A percentile compares a stretch with the other conserved stretches of the same genome.
These are phyloP conservation scores for Brachyopa scutellaris DNA, from an alignment of 2,888 invertebrate genomes.

Conservation along the genomic window DNA sequence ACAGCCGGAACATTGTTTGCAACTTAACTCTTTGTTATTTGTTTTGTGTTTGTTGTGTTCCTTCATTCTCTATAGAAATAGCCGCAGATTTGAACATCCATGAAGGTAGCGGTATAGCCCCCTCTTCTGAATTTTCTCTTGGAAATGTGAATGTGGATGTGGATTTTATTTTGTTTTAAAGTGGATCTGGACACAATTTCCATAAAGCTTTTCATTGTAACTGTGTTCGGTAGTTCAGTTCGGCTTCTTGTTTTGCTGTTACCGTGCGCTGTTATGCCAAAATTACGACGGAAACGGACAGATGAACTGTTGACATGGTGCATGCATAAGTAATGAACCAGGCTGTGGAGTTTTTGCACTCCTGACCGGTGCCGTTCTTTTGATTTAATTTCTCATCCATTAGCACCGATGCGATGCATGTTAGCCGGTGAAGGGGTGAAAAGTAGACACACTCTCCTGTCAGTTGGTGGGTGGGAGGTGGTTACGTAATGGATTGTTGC, in stretches of 20 bases:
- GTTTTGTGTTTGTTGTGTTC: slow-evolving; percentile 15
- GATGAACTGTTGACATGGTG: slow-evolving; percentile 48
- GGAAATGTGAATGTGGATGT: slow-evolving; percentile 39
- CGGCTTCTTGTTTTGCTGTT: too few species aligned
- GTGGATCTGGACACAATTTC: slow-evolving; percentile 48
- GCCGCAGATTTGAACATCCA: slow-evolving; percentile 38
- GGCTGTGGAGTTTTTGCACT: slow-evolving; percentile 57
- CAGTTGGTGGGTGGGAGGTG: background rate
- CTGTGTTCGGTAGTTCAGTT: background rate
- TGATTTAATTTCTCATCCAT: slow-evolving; percentile 67
- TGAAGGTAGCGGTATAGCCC: background rate
- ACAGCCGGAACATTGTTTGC: slow-evolving; percentile 59
- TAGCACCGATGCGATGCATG: slow-evolving; percentile 49
- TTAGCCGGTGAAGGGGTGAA: background rate
- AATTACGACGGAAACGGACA: slow-evolving; percentile 4
- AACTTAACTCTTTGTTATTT: slow-evolving; percentile 37
- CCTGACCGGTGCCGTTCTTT: slow-evolving; percentile 60
- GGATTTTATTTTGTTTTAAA: slow-evolving; percentile 27
- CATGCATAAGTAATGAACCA: slow-evolving; percentile 64
- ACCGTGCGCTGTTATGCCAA: background rate
- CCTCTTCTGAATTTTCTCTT: background rate
- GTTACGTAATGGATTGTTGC: slow-evolving; percentile 13
- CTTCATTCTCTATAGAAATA: slow-evolving; percentile 23
- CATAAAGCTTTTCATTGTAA: slow-evolving; percentile 47
- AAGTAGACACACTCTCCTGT: slow-evolving; percentile 1